Evolutionary conservation across 2,888 invertebrate genomes (phyloP), one percentile per base, ranked within the genome.

Genomic region (Chrysina gloriosa): DNA sequence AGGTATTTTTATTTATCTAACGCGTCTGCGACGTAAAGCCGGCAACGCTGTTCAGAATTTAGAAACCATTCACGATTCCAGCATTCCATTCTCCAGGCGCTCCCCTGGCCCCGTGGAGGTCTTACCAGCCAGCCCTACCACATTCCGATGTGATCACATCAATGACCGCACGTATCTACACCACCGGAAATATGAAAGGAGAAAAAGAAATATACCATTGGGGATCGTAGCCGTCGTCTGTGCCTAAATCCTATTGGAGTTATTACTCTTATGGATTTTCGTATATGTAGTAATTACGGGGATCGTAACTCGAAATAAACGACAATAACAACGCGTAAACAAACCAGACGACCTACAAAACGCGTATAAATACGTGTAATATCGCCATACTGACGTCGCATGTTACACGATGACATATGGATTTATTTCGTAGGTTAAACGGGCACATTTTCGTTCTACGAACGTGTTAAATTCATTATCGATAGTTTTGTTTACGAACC

Each of bases 121-220:
- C 72, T 70, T 71, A 72, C 72, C 72, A 76, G 75, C 79, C 77
- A 77, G 81, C 81, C 81, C 80, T 81, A 82, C 83, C 81, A 81
- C 84, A 84, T 84, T 83, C 84, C 82, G 76, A 71, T 77, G 80
- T 81, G 82, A 84, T 82, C 83, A 82, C 82, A 83, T 84, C 83
- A 84, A 84, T 84, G 84, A 83, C 82, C 83, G 82, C 81, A 76
- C 39, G 50, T 50, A 50, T 16, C 19, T 16, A 16, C 21, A 23
- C 58, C 78, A 77, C 81, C 80, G 81, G 81, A 81, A 78, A 82
- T 79, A 67, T 47, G 65, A 70, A n/a, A n/a, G n/a, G n/a, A 65
- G 56, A 36, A 58, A 58, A 58, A 58, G 39, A 58, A 64, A 64
- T 54, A 58, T 65, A 69, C 68, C 61, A 45, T 50, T 48, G 63